A percentile compares a stretch with the other conserved stretches of the same genome.
phyloP scores from a whole-genome alignment of 1,140 invertebrate genomes.

The Acromyrmex charruanus region DNA sequence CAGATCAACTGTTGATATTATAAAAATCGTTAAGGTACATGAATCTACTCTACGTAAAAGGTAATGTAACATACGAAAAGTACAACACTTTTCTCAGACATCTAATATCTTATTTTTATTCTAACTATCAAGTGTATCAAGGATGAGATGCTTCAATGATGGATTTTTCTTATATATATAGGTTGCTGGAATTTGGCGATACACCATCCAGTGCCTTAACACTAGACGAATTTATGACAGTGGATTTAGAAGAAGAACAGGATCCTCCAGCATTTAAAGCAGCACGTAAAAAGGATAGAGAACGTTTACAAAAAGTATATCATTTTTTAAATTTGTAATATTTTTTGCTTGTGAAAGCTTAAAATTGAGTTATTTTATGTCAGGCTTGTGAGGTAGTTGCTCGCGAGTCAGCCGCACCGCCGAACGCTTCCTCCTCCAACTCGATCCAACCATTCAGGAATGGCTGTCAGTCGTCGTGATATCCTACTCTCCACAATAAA shows the following conservation, averaged over 20 bases:
- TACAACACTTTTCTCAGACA: background rate
- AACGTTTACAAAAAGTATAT: conserved; percentile 91
- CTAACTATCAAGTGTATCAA: background rate
- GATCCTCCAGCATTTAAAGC: conserved; percentile 98
- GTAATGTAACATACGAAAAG: conserved; percentile 80
- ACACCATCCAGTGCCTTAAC: conserved; percentile 95
- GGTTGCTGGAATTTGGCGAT: conserved; percentile 97
- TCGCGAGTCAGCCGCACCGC: too few species aligned
- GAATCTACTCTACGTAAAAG: conserved; percentile 97
- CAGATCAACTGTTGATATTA: conserved; percentile 95
- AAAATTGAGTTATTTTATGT: background rate
- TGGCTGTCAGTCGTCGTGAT: too few species aligned
- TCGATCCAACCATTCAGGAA: too few species aligned
- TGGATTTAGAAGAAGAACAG: conserved; percentile 98
- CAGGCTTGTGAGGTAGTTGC: too few species aligned
- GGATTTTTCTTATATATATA: conserved; percentile 71
- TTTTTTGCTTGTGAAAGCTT: background rate
- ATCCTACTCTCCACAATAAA: too few species aligned
- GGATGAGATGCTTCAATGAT: background rate
- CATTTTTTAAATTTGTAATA: conserved; percentile 21
- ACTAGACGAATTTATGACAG: conserved; percentile 98
- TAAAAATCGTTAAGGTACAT: conserved; percentile 98
- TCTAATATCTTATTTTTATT: background rate
- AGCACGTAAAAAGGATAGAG: conserved; percentile 94
- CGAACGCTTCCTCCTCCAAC: too few species aligned